Evolutionary conservation across 1,140 invertebrate species (phyloP).

Genomic region (Thaumetopoea pityocampa): DNA sequence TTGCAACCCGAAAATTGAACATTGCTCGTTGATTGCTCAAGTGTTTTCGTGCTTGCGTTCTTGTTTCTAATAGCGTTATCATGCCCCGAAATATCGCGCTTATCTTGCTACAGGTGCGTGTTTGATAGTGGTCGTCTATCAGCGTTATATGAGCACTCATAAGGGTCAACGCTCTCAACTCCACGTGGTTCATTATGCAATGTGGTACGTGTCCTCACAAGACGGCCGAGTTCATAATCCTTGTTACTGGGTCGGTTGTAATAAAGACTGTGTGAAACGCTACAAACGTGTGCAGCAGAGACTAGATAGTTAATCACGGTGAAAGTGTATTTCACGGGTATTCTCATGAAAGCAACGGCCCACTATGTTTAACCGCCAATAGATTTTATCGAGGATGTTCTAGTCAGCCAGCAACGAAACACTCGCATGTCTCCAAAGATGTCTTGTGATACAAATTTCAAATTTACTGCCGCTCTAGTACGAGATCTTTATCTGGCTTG

Average conservation of each 20-base stretch:
- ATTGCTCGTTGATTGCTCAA: constrained; percentile 17
- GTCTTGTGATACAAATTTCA: constrained; percentile 38
- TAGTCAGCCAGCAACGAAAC: constrained; percentile 33
- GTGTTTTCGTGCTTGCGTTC: constrained; percentile 17
- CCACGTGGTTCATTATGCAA: constrained; percentile 50
- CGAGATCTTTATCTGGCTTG: too few relatives aligned
- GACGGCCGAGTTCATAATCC: neutral
- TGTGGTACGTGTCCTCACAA: constrained; percentile 3
- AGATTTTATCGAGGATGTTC: constrained; percentile 38
- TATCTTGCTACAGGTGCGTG: constrained; percentile 44
- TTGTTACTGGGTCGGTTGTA: constrained; percentile 12
- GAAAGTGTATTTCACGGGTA: constrained; percentile 37
- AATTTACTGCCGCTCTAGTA: constrained; percentile 24
- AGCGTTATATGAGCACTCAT: constrained; percentile 41
- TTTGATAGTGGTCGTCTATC: constrained; percentile 48
- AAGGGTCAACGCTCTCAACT: constrained; percentile 48
- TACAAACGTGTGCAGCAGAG: constrained; percentile 6
- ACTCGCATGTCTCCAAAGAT: constrained; percentile 34
- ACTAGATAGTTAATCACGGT: constrained; percentile 22
- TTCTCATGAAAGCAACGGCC: constrained; percentile 19
- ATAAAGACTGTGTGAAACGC: constrained; percentile 1
- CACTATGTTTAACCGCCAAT: constrained; percentile 25
- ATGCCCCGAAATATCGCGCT: constrained; percentile 28
- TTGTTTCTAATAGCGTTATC: constrained; percentile 40
- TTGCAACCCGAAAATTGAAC: constrained; percentile 18